Conservation (phyloP, 1,140 invertebrate genomes). For the Delia radicum region DNA sequence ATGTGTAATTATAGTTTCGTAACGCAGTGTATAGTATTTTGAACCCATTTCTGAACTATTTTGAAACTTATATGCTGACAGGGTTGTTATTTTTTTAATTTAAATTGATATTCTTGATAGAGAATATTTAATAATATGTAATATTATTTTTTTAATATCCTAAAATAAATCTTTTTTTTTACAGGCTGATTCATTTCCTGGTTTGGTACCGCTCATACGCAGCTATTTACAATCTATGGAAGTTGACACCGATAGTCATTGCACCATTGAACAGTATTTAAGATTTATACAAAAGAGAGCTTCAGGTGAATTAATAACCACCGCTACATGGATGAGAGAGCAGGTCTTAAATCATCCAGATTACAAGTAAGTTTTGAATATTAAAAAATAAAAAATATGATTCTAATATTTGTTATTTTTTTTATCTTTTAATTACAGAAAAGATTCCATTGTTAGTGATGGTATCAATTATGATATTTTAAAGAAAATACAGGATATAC, state of each 20-base stretch:
- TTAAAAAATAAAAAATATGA: too few relatives aligned
- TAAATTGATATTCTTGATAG: too few relatives aligned
- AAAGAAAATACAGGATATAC: conserved; percentile 72
- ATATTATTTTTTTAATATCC: neutral
- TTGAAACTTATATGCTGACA: too few relatives aligned
- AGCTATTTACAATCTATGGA: conserved; percentile 92
- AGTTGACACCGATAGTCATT: conserved; percentile 94
- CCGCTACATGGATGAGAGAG: conserved; percentile 88
- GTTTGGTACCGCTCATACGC: conserved; percentile 91
- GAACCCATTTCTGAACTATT: too few relatives aligned
- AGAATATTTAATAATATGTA: neutral
- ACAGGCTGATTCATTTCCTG: conserved; percentile 80
- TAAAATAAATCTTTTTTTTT: conserved; percentile 29
- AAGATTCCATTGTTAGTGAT: conserved; percentile 88
- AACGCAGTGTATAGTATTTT: too few relatives aligned
- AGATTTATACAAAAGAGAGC: conserved; percentile 90
- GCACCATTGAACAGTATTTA: conserved; percentile 95
- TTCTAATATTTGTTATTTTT: conserved; percentile 15
- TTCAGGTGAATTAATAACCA: conserved; percentile 81
- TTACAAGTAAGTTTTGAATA: conserved; percentile 80
- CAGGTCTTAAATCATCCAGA: conserved; percentile 87
- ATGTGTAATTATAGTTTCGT: too few relatives aligned
- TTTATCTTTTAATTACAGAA: conserved; percentile 25
- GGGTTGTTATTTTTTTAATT: too few relatives aligned
- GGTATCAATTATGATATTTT: conserved; percentile 92